A percentile compares a stretch with the other conserved stretches of the same genome.
Conservation (phyloP, 1,140 invertebrate species). For the Gonatopus flavifemur region DNA sequence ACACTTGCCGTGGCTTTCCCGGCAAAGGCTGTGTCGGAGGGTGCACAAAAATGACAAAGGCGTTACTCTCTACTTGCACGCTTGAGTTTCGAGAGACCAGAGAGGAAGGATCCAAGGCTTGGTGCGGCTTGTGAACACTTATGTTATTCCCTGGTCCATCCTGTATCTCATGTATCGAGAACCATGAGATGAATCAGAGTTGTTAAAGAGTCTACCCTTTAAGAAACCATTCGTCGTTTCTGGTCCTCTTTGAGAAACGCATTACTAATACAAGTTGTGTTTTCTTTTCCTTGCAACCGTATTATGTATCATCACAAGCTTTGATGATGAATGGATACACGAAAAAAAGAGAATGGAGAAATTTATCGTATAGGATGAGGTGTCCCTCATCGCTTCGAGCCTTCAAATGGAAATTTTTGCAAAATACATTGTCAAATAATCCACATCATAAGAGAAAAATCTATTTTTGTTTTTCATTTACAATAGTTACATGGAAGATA, state of each 20-base stretch:
- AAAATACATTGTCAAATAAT: too few relatives aligned
- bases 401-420: too few relatives aligned
- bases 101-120: slow-evolving; percentile 24
- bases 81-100: slow-evolving; percentile 25
- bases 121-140: slow-evolving; percentile 52
- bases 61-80: slow-evolving; percentile 19
- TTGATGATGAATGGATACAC: too few relatives aligned
- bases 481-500: neutral
- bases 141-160: slow-evolving; percentile 46
- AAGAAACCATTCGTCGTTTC: slow-evolving; percentile 14
- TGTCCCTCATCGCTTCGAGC: too few relatives aligned
- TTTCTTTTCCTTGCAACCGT: too few relatives aligned
- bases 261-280: too few relatives aligned
- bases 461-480: too few relatives aligned
- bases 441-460: too few relatives aligned
- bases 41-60: slow-evolving; percentile 8
- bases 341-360: too few relatives aligned
- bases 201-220: neutral
- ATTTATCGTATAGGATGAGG: too few relatives aligned
- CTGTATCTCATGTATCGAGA: slow-evolving; percentile 33
- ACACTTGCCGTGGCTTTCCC: slow-evolving; percentile 24
- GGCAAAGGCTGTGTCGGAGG: slow-evolving; percentile 7
- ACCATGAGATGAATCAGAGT: slow-evolving; percentile 35
- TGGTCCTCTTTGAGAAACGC: neutral
- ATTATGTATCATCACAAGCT: neutral